phyloP scores from a whole-genome alignment of 2,888 invertebrate species.

The Helleia helle region DNA sequence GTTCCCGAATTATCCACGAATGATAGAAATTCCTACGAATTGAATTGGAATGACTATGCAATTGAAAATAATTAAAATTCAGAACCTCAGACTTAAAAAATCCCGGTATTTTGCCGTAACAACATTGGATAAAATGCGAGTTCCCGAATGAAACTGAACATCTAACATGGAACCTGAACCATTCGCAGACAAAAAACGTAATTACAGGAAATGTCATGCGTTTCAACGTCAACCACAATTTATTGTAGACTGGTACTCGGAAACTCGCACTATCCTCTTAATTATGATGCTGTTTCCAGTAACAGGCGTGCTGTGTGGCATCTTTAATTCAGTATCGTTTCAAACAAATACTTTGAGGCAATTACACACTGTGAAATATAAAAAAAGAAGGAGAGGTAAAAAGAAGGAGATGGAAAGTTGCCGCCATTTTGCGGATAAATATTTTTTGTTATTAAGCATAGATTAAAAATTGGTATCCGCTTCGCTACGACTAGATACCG shows the following conservation, averaged over 20 bases:
- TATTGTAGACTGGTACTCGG: conserved; percentile 10
- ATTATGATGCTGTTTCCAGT: conserved; percentile 7
- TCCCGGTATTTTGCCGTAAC: too few species aligned
- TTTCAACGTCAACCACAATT: conserved; percentile 8
- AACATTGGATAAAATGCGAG: too few species aligned
- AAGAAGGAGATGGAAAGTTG: background rate
- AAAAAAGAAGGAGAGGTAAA: background rate
- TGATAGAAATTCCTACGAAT: too few species aligned
- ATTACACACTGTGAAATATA: background rate
- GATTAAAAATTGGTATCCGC: too few species aligned
- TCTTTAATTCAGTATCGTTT: conserved; percentile 5
- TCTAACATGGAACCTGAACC: conserved; percentile 12
- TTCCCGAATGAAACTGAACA: background rate
- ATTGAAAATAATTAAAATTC: too few species aligned
- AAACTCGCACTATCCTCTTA: conserved; percentile 10
- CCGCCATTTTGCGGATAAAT: conserved; percentile 1
- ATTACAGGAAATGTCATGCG: conserved; percentile 16
- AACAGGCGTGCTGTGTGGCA: conserved; percentile 9
- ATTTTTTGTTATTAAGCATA: background rate
- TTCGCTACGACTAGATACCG: too few species aligned
- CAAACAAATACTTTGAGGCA: conserved; percentile 6
- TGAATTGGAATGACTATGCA: too few species aligned
- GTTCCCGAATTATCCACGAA: too few species aligned
- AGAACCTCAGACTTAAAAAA: too few species aligned
- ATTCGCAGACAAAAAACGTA: conserved; percentile 17